Percentiles rank a stretch among this genome's conserved stretches.
Evolutionary conservation across 2,888 invertebrate genomes (phyloP).

Genomic region (Epirrita christyi): DNA sequence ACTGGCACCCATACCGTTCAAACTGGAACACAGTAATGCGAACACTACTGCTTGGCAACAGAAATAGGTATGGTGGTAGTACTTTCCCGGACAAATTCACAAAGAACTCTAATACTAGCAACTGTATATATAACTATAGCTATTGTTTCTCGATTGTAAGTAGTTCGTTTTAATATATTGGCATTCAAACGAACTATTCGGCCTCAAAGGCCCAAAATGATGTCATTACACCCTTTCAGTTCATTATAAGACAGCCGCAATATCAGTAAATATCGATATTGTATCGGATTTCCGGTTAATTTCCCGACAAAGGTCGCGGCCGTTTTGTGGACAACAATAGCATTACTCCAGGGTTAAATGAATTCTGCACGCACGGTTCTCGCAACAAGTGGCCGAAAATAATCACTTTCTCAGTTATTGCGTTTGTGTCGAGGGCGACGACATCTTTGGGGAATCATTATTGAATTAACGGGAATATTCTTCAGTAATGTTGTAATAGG

Average conservation of each 20-base stretch:
- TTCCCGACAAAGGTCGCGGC: conserved; percentile 52
- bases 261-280: conserved; percentile 49
- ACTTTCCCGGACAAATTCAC: too few relatives aligned
- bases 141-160: neutral
- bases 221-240: neutral
- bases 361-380: conserved; percentile 57
- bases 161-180: neutral
- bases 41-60: too few relatives aligned
- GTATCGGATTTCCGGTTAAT: conserved; percentile 60
- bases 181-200: neutral
- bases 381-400: conserved; percentile 61
- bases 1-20: too few relatives aligned
- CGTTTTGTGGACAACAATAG: conserved; percentile 53
- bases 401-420: conserved; percentile 37
- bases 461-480: conserved; percentile 19
- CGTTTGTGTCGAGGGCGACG: conserved; percentile 23
- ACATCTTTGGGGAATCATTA: conserved; percentile 23
- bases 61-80: too few relatives aligned
- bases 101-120: too few relatives aligned
- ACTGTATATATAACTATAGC: too few relatives aligned
- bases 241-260: conserved; percentile 29
- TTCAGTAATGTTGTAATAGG: conserved; percentile 5
- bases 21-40: too few relatives aligned
- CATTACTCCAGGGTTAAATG: conserved; percentile 63
- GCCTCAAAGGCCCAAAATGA: neutral